Base-by-base conservation (phyloP, 1,140 invertebrate genomes). In the Caenorhabditis remanei region DNA sequence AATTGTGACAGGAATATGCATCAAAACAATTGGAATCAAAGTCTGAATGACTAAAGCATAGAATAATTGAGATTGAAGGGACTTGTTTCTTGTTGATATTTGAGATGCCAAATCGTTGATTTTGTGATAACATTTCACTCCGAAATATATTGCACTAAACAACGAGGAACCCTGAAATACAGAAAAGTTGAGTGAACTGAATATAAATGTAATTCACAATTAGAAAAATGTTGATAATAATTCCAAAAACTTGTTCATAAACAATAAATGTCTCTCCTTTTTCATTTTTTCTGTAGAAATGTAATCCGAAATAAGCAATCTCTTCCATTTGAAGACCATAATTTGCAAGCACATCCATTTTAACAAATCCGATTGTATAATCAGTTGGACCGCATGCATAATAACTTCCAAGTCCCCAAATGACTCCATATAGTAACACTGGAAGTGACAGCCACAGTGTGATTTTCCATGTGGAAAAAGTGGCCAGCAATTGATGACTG, bases 1-100 rank as follows among this genome's bases (percentile, higher is more conserved):
- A 65, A 65, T 65, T 41, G 61, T 65, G 16, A 65, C 61, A 32
- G 61, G 61, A 65, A 65, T 65, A 41, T 65, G 61, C 61, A 65
- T 65, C 1, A 65, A 16, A 41, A 40, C 32, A 11, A 65, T 41
- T 11, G 61, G 61, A 65, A 65, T 65, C 32, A 65, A 40, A 6
- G 61, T 65, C 40, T 65, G 61, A 65, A 65, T 16, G 9, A 65
- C 61, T 19, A 65, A n/a, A 65, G 61, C 21, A 65, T 65, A 65
- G 24, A 65, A 65, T 16, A 65, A 40, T 40, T 65, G 24, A 65
- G 24, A 40, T 11, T 65, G 61, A 40, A 65, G 61, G n/a, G 13
- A 40, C 32, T 65, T 65, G 32, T 65, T 65, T 41, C 11, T 32
- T 11, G 32, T 1, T 40, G 61, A 65, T 11, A 65, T n/a, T 14